Conservation (phyloP, 2,113 vertebrate genomes). For the Emberiza fucata region DNA sequence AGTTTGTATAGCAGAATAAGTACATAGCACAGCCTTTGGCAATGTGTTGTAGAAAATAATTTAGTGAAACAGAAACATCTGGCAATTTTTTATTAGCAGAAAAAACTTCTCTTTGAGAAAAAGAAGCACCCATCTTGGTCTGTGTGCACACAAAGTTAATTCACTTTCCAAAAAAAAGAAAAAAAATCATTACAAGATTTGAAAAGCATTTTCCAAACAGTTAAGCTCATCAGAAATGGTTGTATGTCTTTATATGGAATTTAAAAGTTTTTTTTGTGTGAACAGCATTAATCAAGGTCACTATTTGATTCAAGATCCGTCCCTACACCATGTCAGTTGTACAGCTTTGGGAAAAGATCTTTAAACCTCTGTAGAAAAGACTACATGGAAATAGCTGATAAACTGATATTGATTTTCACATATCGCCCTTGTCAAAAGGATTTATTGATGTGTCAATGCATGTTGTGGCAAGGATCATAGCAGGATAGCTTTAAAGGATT, state of each 20-base stretch:
- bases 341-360: constrained; percentile 69
- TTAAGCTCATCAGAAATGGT: not conserved
- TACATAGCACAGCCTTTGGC: not conserved
- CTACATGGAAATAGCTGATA: constrained; percentile 82
- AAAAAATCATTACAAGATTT: not conserved
- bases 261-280: constrained; percentile 41
- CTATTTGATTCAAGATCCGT: constrained; percentile 56
- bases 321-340: constrained; percentile 66
- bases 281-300: constrained; percentile 57
- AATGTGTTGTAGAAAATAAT: not conserved
- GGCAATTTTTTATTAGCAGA: not conserved
- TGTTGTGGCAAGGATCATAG: constrained; percentile 73
- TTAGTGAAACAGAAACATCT: not conserved
- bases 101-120: not conserved
- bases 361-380: constrained; percentile 70
- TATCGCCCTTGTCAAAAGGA: constrained; percentile 85
- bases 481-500: constrained; percentile 80
- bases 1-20: not conserved
- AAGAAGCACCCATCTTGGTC: not conserved
- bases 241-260: not conserved
- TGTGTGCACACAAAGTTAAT: not conserved
- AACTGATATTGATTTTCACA: constrained; percentile 90
- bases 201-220: not conserved
- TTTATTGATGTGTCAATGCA: constrained; percentile 90
- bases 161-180: not conserved